Percentiles rank a stretch among this genome's conserved stretches.
phyloP scores from a whole-genome alignment of 2,113 vertebrate species.

The Amblyopsis rosae region DNA sequence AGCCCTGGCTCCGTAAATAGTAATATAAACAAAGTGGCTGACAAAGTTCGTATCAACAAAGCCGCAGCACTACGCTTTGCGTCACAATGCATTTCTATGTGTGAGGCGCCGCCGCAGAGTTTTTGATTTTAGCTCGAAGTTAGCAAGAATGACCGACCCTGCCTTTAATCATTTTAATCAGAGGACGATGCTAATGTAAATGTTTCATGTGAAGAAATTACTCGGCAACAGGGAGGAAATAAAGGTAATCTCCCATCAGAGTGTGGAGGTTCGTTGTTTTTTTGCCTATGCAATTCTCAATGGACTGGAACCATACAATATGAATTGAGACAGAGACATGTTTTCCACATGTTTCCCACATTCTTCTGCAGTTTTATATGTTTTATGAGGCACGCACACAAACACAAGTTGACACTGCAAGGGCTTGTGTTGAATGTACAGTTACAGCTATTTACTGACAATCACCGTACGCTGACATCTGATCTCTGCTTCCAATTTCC shows the following conservation, averaged over 20 bases:
- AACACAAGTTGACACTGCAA: neutral
- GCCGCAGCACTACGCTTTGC: no score
- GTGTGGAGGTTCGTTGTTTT: no score
- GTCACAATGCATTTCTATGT: no score
- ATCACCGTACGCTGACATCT: neutral
- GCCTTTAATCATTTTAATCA: conserved; percentile 17
- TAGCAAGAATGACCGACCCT: no score
- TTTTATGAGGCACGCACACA: neutral
- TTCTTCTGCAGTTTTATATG: neutral
- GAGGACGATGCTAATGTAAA: conserved; percentile 8
- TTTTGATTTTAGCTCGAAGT: no score
- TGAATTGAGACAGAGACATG: neutral
- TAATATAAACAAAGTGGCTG: no score
- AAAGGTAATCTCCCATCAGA: no score
- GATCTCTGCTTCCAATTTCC: neutral
- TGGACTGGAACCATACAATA: neutral
- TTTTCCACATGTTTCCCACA: neutral
- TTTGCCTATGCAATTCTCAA: no score
- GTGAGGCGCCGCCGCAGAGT: no score
- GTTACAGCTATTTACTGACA: neutral
- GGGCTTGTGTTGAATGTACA: no score
- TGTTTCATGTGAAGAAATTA: conserved; percentile 8
- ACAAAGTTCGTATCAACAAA: no score
- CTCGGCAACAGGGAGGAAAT: neutral
- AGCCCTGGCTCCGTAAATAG: no score